Evolutionary conservation across 2,113 vertebrate genomes (phyloP).

Genomic region (Pterocles orientalis): DNA sequence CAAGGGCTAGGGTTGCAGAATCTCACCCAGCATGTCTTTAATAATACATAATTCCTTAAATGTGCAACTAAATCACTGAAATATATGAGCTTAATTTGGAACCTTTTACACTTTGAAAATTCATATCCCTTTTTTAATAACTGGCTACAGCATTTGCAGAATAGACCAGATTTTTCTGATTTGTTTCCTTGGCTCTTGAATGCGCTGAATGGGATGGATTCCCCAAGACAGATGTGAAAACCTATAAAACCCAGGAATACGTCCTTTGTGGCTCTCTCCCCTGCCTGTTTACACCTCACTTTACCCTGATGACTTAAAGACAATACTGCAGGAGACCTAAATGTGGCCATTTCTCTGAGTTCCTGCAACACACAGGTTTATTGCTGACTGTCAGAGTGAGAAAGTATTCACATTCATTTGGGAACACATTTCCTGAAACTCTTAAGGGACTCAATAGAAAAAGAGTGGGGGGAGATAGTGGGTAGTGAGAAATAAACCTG

Average conservation of each 20-base stretch:
- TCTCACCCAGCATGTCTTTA: background rate
- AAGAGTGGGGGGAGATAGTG: background rate
- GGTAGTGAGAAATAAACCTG: background rate
- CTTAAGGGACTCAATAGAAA: background rate
- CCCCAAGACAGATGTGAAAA: background rate
- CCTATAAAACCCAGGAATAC: background rate
- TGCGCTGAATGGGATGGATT: background rate
- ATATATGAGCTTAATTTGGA: conserved; percentile 37
- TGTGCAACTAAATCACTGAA: conserved; percentile 15
- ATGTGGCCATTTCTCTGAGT: background rate
- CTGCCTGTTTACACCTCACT: background rate
- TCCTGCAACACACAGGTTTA: background rate
- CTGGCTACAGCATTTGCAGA: background rate
- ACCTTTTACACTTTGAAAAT: background rate
- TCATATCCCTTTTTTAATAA: conserved; percentile 13
- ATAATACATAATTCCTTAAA: conserved; percentile 46
- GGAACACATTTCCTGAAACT: background rate
- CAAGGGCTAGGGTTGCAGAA: background rate
- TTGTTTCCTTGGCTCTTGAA: background rate
- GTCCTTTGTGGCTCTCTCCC: background rate
- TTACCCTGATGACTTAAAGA: background rate
- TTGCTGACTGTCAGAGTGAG: background rate
- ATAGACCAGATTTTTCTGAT: background rate
- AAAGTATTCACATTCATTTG: background rate
- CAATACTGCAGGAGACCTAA: background rate